Percentiles rank a stretch among this genome's conserved stretches.
Evolutionary conservation across 2,888 invertebrate species (phyloP).

Genomic region (Agelastica alni): DNA sequence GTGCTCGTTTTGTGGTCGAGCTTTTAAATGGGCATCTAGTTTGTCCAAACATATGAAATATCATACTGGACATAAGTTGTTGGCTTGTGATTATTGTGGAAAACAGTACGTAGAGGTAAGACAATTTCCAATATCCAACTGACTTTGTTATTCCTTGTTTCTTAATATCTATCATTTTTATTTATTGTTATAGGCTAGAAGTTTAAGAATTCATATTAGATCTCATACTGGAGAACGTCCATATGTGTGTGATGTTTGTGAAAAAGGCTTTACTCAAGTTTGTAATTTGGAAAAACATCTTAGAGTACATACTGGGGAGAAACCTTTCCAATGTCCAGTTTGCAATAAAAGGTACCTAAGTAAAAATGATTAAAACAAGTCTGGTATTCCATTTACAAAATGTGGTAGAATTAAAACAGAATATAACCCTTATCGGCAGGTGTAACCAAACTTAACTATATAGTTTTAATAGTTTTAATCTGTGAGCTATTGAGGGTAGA

Average conservation of each 20-base stretch:
- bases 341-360: constrained; percentile 56
- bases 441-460: no score
- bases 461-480: no score
- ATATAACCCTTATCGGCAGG: not conserved
- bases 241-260: constrained; percentile 53
- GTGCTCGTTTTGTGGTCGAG: constrained; percentile 58
- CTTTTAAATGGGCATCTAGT: constrained; percentile 60
- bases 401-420: no score
- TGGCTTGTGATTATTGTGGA: constrained; percentile 57
- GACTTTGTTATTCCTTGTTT: constrained; percentile 1
- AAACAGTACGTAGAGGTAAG: constrained; percentile 59
- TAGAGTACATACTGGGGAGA: constrained; percentile 57
- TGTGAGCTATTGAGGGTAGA: no score
- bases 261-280: constrained; percentile 55
- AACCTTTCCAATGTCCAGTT: constrained; percentile 54
- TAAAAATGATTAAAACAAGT: no score
- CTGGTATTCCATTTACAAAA: no score
- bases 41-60: constrained; percentile 60
- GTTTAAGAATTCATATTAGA: constrained; percentile 55
- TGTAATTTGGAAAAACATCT: constrained; percentile 57
- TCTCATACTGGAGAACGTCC: constrained; percentile 58
- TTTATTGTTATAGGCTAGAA: constrained; percentile 49
- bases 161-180: no score
- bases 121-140: no score
- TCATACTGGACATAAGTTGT: constrained; percentile 58